These are phyloP conservation scores for Drosophila trapezifrons DNA, from an alignment of 1,140 invertebrate species.

Conservation along the genomic window DNA sequence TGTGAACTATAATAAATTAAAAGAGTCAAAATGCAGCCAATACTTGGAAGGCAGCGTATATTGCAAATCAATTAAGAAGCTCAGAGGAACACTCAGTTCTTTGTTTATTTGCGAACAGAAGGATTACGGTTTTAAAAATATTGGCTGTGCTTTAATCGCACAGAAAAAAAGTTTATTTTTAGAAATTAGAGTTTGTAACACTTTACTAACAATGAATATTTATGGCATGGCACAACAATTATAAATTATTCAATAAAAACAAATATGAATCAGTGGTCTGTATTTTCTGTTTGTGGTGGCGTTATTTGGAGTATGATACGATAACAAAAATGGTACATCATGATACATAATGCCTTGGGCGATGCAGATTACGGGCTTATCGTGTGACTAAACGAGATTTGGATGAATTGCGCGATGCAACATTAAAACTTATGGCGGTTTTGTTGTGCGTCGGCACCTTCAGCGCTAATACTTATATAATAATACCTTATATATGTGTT, in stretches of 20 bases:
- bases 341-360: conserved; percentile 12
- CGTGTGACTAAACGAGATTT: conserved; percentile 17
- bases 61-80: conserved; percentile 12
- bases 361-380: conserved; percentile 31
- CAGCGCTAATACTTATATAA: conserved; percentile 1
- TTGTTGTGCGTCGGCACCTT: conserved; percentile 5
- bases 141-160: conserved; percentile 5
- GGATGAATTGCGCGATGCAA: conserved; percentile 5
- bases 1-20: conserved; percentile 19
- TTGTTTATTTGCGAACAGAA: conserved; percentile 13
- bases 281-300: conserved; percentile 57
- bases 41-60: conserved; percentile 6
- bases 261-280: conserved; percentile 74
- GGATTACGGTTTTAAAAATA: conserved; percentile 5
- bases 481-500: conserved; percentile 1
- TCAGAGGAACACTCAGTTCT: conserved; percentile 15
- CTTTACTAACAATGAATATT: conserved; percentile 81
- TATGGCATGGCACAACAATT: conserved; percentile 83
- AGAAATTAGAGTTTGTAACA: conserved; percentile 73
- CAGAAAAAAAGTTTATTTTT: conserved; percentile 53
- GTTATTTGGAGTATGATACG: conserved; percentile 32
- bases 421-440: background rate
- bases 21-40: conserved; percentile 35
- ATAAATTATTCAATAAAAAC: conserved; percentile 80
- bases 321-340: conserved; percentile 34